These are phyloP conservation scores for Zonitis immaculata DNA, from an alignment of 2,888 invertebrate genomes.

Conservation along the genomic window DNA sequence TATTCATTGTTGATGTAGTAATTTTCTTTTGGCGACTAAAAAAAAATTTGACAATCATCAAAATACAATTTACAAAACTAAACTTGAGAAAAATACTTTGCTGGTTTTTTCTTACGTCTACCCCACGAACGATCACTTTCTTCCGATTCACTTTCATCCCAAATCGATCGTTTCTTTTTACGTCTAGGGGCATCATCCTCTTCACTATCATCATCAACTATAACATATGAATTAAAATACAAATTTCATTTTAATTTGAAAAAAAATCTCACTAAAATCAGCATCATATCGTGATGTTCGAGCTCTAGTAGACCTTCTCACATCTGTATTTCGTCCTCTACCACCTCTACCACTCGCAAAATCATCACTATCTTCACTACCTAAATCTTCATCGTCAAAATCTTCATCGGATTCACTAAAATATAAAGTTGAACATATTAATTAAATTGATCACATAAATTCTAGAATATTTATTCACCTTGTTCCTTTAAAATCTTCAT, in stretches of 20 bases:
- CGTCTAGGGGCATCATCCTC: slow-evolving; percentile 53
- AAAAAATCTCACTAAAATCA: slow-evolving; percentile 50
- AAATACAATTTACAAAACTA: too few species aligned
- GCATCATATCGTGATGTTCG: slow-evolving; percentile 53
- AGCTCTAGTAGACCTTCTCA: slow-evolving; percentile 54
- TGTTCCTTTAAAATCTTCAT: slow-evolving; percentile 88
- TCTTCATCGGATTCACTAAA: slow-evolving; percentile 52
- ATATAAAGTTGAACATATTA: neutral
- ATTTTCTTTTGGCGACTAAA: slow-evolving; percentile 5
- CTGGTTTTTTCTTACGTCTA: slow-evolving; percentile 47
- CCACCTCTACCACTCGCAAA: slow-evolving; percentile 48
- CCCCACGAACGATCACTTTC: slow-evolving; percentile 60
- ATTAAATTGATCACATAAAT: slow-evolving; percentile 8
- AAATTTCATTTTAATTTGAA: neutral
- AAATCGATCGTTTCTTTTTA: slow-evolving; percentile 57
- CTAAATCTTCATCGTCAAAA: slow-evolving; percentile 52
- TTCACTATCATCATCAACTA: slow-evolving; percentile 49
- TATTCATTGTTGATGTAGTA: slow-evolving; percentile 4
- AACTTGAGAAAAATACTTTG: neutral
- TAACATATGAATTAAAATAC: slow-evolving; percentile 19
- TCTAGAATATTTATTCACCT: slow-evolving; percentile 51
- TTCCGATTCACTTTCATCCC: slow-evolving; percentile 57
- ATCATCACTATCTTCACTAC: slow-evolving; percentile 56
- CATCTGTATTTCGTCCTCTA: slow-evolving; percentile 47
- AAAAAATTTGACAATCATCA: too few species aligned